Conservation (phyloP, 2,797 vertebrate genomes). For the Micrastur ruficollis region DNA sequence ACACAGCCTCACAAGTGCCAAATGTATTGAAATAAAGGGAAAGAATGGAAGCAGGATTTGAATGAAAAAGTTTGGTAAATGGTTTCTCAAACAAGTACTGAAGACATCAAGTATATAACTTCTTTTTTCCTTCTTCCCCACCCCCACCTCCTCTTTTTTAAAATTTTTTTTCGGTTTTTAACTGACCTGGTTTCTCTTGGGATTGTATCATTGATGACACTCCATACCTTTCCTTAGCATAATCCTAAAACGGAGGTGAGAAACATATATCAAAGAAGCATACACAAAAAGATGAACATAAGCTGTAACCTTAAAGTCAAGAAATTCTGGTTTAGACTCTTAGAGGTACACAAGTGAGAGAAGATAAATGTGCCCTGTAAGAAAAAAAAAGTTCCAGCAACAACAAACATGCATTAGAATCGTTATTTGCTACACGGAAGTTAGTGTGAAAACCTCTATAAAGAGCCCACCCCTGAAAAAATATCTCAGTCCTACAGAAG, state of each 20-base stretch:
- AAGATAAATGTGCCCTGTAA: background rate
- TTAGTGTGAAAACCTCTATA: background rate
- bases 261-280: slow-evolving; percentile 28
- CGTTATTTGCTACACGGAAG: background rate
- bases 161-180: background rate
- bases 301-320: background rate
- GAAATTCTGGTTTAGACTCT: background rate
- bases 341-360: background rate
- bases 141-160: background rate
- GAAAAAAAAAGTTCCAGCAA: background rate
- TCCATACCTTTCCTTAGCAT: slow-evolving; percentile 94
- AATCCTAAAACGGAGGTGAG: slow-evolving; percentile 82
- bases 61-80: background rate
- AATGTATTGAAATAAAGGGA: background rate
- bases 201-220: slow-evolving; percentile 90
- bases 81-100: background rate
- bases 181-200: slow-evolving; percentile 94
- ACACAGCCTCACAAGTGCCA: background rate
- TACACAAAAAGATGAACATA: background rate
- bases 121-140: background rate
- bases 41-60: background rate
- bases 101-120: background rate
- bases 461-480: background rate
- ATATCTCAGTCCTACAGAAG: background rate
- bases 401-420: background rate